Base-by-base conservation (phyloP, 1,140 invertebrate species). In the Leguminivora glycinivorella region DNA sequence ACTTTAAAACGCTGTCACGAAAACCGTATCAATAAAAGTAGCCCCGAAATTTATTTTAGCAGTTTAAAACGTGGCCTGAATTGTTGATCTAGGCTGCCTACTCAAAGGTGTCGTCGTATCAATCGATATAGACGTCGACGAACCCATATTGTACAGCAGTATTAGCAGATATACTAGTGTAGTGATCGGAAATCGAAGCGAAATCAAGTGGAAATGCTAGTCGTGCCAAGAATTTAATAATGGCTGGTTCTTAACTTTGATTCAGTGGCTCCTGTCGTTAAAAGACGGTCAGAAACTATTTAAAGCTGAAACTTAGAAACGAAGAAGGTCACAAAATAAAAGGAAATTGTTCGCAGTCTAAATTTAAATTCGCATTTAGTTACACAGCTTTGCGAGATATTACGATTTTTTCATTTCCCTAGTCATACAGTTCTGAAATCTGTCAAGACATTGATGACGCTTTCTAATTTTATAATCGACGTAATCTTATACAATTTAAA, bases 151-250 rank as follows among this genome's bases (percentile, higher is more conserved):
- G 14, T 29, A 63, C 58, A 34, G 26, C 17, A 2, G 12, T 4
- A 12, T 60, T 60, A 29, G 58, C 58, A 63, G 58, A 63, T 63
- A 60, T 60, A n/a, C n/a, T 60, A 34, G 34, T 34, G 58, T 19
- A 17, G 26, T 63, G 58, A 63, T 63, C 58, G 58, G 58, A 63
- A 63, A 63, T 63, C 26, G 58, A 63, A 31, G 34, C 29, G 58
- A 29, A 63, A 10, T 63, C 22, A 60, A 25, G 24, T 63, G 56
- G 56, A 60, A n/a, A 19, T 5, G 12, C 25, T 29, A 63, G 58
- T 63, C 58, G 58, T 63, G 29, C 25, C 17, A 63, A 6, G 58
- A 63, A 63, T 63, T 31, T 9, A 63, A 31, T 34, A 1, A 63
- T 17, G n/a, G 58, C 26, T 5, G 5, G 7, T 52, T 52, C 17